phyloP scores from a whole-genome alignment of 2,888 invertebrate species.

The Aleiodes testaceus region DNA sequence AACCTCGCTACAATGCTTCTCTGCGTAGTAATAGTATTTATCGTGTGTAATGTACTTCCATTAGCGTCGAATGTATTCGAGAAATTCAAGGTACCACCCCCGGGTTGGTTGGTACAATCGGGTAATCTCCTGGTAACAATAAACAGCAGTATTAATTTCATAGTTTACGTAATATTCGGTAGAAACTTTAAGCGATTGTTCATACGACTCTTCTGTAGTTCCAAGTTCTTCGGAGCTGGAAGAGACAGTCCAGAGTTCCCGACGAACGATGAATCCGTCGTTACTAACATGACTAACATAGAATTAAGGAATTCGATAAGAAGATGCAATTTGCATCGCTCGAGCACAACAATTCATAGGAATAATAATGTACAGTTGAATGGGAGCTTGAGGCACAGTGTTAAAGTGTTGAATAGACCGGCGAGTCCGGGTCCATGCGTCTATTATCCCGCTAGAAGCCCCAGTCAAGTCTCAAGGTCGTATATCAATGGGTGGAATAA shows the following conservation, averaged over 20 bases:
- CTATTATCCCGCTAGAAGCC: constrained; percentile 74
- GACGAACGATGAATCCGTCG: constrained; percentile 88
- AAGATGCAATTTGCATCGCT: constrained; percentile 73
- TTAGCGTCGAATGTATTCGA: constrained; percentile 90
- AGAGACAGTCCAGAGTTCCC: constrained; percentile 81
- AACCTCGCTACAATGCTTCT: constrained; percentile 96
- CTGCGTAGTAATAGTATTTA: constrained; percentile 95
- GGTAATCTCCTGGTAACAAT: constrained; percentile 96
- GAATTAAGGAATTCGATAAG: constrained; percentile 82
- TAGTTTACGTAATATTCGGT: constrained; percentile 98
- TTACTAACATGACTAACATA: constrained; percentile 80
- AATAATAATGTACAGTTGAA: constrained; percentile 65
- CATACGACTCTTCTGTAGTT: constrained; percentile 84
- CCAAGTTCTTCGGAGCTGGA: constrained; percentile 74
- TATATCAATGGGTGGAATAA: constrained; percentile 61
- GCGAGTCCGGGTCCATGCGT: constrained; percentile 75
- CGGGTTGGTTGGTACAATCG: constrained; percentile 83
- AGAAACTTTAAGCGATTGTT: constrained; percentile 95
- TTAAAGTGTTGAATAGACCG: constrained; percentile 61
- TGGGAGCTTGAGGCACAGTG: constrained; percentile 59
- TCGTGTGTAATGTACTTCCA: constrained; percentile 92
- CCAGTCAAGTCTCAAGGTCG: constrained; percentile 59
- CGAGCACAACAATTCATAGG: constrained; percentile 72
- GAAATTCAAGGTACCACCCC: constrained; percentile 81
- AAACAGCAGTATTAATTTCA: constrained; percentile 97